Evolutionary conservation across 2,113 vertebrate genomes (phyloP).

Genomic region (Ibidorhyncha struthersii): DNA sequence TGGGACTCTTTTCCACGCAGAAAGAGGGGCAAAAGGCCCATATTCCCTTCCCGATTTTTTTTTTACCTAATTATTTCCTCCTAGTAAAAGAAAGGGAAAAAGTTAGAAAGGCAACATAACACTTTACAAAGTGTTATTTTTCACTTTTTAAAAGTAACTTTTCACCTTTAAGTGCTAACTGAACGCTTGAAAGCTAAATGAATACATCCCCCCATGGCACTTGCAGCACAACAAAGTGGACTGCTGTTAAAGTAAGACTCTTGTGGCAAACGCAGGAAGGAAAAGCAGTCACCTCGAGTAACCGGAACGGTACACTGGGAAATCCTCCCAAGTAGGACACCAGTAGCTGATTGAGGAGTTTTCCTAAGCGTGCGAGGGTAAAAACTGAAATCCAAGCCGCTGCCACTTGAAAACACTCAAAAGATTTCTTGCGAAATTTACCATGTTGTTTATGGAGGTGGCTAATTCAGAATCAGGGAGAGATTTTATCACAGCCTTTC

Average conservation of each 20-base stretch:
- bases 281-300: neutral
- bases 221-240: neutral
- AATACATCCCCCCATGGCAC: neutral
- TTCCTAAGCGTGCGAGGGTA: rapidly evolving
- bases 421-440: neutral
- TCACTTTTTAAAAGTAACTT: neutral
- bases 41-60: neutral
- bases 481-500: neutral
- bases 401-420: neutral
- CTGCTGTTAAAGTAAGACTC: neutral
- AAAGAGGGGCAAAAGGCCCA: neutral
- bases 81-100: neutral
- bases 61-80: neutral
- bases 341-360: neutral
- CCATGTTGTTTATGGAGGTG: neutral
- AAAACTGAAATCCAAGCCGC: neutral
- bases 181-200: neutral
- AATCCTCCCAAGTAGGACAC: neutral
- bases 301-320: rapidly evolving
- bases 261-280: neutral
- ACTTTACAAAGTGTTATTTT: neutral
- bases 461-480: neutral
- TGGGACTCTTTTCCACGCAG: neutral
- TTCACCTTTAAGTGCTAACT: neutral
- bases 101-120: neutral